phyloP scores from a whole-genome alignment of 2,797 vertebrate species.

The Mormyrus hasselquistii region DNA sequence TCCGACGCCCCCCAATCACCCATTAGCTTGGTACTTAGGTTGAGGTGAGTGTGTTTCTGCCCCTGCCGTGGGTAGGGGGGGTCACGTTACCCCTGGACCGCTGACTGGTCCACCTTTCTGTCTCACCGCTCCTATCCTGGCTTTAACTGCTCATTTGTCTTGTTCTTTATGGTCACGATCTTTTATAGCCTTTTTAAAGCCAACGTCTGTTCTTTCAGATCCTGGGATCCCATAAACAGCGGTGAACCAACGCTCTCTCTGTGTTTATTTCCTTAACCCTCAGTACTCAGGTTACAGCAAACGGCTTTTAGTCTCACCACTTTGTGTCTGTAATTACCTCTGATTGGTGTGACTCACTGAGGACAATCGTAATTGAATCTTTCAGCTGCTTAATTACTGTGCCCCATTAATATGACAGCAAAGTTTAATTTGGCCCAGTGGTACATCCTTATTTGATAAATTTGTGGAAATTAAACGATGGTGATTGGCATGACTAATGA shows the following conservation, averaged over 20 bases:
- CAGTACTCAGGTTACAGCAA: neutral
- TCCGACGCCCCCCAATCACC: slow-evolving; percentile 59
- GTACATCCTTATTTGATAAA: neutral
- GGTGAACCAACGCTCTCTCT: neutral
- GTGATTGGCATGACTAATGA: neutral
- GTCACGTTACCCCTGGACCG: neutral
- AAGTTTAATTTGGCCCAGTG: neutral
- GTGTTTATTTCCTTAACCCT: neutral
- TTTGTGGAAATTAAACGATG: neutral
- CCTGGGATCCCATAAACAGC: neutral
- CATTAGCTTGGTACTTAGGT: slow-evolving; percentile 92
- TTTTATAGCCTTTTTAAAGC: neutral
- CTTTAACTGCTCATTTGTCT: neutral
- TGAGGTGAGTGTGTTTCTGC: slow-evolving; percentile 68
- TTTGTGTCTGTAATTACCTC: neutral
- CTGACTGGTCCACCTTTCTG: neutral
- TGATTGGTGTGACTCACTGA: neutral
- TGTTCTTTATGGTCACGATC: neutral
- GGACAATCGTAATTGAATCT: neutral
- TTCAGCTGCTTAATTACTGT: neutral
- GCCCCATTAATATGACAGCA: neutral
- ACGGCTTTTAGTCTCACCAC: neutral
- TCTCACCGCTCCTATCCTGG: neutral
- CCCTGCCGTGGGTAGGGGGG: neutral
- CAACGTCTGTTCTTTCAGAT: neutral